These are phyloP conservation scores for Mormyrus iriodes DNA, from an alignment of 2,113 vertebrate species.

Conservation along the genomic window DNA sequence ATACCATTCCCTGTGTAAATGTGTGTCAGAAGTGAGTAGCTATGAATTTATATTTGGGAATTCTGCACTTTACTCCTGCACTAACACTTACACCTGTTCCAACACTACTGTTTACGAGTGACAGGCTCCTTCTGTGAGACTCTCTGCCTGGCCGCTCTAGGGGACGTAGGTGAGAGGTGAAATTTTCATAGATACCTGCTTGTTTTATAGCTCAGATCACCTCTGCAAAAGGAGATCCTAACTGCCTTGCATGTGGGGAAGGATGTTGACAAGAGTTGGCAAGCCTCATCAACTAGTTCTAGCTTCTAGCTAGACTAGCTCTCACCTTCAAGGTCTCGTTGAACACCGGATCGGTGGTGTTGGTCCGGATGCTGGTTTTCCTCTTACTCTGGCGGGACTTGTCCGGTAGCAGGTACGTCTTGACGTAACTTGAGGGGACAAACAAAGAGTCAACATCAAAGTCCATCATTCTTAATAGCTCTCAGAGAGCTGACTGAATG, in stretches of 20 bases:
- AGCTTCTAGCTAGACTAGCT: no score
- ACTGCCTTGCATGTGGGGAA: neutral
- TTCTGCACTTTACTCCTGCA: neutral
- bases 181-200: neutral
- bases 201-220: neutral
- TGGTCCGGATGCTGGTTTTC: slow-evolving; percentile 91
- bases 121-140: neutral
- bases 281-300: neutral
- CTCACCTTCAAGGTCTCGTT: slow-evolving; percentile 87
- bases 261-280: no score
- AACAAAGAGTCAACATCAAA: neutral
- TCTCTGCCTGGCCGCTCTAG: neutral
- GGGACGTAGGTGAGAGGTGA: neutral
- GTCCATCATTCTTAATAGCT: neutral
- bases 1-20: neutral
- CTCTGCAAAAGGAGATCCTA: neutral
- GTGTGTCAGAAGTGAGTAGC: neutral
- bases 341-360: slow-evolving; percentile 84
- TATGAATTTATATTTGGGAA: neutral
- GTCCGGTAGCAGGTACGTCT: slow-evolving; percentile 92
- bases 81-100: neutral
- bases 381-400: slow-evolving; percentile 92
- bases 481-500: neutral
- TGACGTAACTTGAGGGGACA: slow-evolving; percentile 76
- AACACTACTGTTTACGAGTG: neutral